Conservation (phyloP, 2,113 vertebrate species). For the Asarcornis scutulata region DNA sequence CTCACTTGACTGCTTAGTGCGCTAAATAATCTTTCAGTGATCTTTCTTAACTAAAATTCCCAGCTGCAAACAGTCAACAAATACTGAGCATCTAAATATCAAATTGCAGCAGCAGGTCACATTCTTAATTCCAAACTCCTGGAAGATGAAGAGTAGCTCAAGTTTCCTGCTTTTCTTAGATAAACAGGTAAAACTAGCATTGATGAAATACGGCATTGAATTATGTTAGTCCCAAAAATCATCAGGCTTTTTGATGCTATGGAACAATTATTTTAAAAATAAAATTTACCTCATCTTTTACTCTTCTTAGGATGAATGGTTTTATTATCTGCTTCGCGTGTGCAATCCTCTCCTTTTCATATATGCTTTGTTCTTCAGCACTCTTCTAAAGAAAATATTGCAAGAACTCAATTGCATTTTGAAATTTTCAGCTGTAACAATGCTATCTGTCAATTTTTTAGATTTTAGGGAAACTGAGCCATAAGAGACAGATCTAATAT, state of each 20-base stretch:
- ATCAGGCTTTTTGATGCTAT: not conserved
- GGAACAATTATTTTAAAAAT: not conserved
- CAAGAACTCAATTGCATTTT: not conserved
- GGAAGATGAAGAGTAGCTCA: not conserved
- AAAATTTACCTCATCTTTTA: conserved; percentile 90
- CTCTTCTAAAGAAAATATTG: conserved; percentile 82
- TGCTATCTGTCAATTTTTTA: not conserved
- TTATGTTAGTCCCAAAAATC: not conserved
- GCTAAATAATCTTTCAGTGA: not conserved
- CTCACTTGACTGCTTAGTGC: not conserved
- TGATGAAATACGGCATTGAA: not conserved
- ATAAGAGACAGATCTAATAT: not conserved
- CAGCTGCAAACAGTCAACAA: not conserved
- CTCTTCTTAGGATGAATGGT: conserved; percentile 94
- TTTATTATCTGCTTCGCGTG: conserved; percentile 98
- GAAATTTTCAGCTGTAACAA: not conserved
- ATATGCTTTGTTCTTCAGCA: conserved; percentile 89
- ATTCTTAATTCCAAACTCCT: not conserved
- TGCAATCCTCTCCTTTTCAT: conserved; percentile 92
- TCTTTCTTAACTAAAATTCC: not conserved
- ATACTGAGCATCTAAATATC: not conserved
- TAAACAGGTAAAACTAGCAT: not conserved
- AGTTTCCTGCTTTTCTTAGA: not conserved
- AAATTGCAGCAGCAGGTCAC: not conserved
- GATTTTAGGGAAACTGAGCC: not conserved